These are phyloP conservation scores for Apocheima hispidaria DNA, from an alignment of 2,888 invertebrate species.

Conservation along the genomic window DNA sequence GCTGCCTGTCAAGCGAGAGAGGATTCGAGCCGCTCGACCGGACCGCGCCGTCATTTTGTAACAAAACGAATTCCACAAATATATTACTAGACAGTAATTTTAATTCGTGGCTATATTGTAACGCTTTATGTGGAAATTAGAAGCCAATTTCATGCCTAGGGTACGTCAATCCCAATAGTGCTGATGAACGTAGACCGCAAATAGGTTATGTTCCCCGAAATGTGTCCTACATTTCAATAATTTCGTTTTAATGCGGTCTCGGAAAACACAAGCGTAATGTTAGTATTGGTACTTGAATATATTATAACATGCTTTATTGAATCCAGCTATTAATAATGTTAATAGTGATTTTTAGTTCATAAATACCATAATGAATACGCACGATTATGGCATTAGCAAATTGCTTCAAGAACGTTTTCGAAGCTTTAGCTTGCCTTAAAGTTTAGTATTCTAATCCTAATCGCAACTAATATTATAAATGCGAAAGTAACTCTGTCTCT, in stretches of 20 bases:
- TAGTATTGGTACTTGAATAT: background rate
- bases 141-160: constrained; percentile 52
- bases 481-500: no score
- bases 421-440: background rate
- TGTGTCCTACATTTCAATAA: constrained; percentile 36
- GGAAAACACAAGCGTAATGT: constrained; percentile 5
- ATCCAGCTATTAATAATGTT: background rate
- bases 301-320: background rate
- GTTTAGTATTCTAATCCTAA: no score
- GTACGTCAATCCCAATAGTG: constrained; percentile 31
- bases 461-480: no score
- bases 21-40: constrained; percentile 67
- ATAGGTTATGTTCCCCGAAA: constrained; percentile 37
- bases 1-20: constrained; percentile 81
- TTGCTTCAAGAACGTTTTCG: background rate
- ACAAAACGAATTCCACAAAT: constrained; percentile 70
- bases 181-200: constrained; percentile 40
- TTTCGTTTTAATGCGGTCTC: constrained; percentile 11
- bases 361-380: no score
- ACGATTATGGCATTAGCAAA: background rate
- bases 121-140: constrained; percentile 55
- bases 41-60: constrained; percentile 73
- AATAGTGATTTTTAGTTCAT: no score
- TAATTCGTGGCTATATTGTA: constrained; percentile 63
- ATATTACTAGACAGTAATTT: constrained; percentile 71